Conservation (phyloP, 2,888 invertebrate genomes). For the Chrysolina americana region DNA sequence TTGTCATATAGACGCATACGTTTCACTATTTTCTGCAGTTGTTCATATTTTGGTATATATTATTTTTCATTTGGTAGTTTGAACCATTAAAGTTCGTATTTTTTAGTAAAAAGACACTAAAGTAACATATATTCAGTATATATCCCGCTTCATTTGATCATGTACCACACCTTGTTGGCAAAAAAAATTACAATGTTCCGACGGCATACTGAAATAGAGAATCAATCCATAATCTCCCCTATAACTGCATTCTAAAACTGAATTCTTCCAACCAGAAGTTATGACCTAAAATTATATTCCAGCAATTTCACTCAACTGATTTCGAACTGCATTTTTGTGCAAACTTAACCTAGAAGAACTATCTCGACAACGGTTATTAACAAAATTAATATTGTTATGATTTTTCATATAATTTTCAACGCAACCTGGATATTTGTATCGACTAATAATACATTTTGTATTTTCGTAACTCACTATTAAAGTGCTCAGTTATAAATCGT, state of each 20-base stretch:
- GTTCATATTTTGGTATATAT: too few relatives aligned
- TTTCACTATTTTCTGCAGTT: too few relatives aligned
- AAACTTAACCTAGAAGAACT: conserved; percentile 38
- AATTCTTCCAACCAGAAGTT: neutral
- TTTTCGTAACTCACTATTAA: conserved; percentile 30
- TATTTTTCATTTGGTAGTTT: too few relatives aligned
- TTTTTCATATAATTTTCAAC: conserved; percentile 37
- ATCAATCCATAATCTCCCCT: too few relatives aligned
- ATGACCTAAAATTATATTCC: conserved; percentile 1
- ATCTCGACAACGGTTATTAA: conserved; percentile 33
- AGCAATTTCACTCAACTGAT: conserved; percentile 23
- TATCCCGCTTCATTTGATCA: too few relatives aligned
- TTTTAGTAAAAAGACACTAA: too few relatives aligned
- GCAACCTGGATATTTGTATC: conserved; percentile 41
- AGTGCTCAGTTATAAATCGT: conserved; percentile 35
- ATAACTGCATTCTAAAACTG: neutral
- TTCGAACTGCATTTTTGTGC: conserved; percentile 31
- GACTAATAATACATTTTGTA: conserved; percentile 37
- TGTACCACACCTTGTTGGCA: too few relatives aligned
- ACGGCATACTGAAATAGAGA: too few relatives aligned
- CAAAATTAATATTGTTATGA: conserved; percentile 37
- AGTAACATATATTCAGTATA: too few relatives aligned
- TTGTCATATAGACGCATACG: too few relatives aligned
- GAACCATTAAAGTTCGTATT: too few relatives aligned
- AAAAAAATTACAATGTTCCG: too few relatives aligned